Conservation (phyloP, 2,888 invertebrate genomes). For the Dorcus hopei region DNA sequence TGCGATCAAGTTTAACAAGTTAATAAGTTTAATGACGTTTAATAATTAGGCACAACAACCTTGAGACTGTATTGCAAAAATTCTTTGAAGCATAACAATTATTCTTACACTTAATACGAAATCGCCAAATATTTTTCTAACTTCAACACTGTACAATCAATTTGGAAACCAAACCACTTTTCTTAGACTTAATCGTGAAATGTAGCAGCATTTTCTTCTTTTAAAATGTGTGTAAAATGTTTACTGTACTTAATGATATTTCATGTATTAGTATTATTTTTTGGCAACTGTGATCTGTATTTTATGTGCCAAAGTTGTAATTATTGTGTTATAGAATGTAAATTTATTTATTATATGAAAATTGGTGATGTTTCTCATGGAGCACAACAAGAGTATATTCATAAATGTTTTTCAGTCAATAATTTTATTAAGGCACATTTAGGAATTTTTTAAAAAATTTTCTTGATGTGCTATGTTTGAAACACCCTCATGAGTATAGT, state of each 20-base stretch:
- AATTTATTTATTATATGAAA: no score
- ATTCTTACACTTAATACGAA: conserved; percentile 8
- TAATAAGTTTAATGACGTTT: no score
- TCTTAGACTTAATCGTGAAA: conserved; percentile 5
- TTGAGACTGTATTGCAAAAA: no score
- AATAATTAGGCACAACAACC: no score
- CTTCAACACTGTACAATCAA: conserved; percentile 10
- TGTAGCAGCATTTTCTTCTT: conserved; percentile 1
- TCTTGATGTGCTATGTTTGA: no score
- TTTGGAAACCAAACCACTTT: background rate
- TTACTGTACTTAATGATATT: conserved; percentile 19
- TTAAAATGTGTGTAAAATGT: background rate
- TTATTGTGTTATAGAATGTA: conserved; percentile 14
- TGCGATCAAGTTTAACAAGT: no score
- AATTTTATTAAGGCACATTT: no score
- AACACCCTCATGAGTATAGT: no score
- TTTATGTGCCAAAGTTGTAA: conserved; percentile 32
- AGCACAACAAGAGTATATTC: no score
- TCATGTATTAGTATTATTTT: conserved; percentile 5
- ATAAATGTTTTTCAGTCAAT: no score
- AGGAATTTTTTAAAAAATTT: no score
- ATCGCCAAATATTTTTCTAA: conserved; percentile 8
- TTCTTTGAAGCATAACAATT: background rate
- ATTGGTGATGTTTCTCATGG: no score
- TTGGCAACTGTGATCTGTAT: conserved; percentile 35